Percentiles rank a stretch among this genome's conserved stretches.
Evolutionary conservation across 2,113 vertebrate genomes (phyloP).

Genomic region (Perca schrenkii): DNA sequence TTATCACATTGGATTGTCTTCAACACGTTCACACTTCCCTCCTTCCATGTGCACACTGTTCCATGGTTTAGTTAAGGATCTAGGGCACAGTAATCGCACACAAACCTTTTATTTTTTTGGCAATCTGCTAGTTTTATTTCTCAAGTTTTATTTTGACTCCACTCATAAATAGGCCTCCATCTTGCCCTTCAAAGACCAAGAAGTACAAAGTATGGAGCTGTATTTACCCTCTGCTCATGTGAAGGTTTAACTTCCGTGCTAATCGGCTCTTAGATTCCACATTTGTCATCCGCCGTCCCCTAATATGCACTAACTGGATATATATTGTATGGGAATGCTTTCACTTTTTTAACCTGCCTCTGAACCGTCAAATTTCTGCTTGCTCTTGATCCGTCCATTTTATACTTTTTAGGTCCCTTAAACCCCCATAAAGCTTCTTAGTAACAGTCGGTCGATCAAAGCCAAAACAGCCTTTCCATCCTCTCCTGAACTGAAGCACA

Average conservation of each 20-base stretch:
- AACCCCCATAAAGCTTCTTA: conserved; percentile 87
- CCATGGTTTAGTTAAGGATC: conserved; percentile 21
- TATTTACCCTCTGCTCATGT: conserved; percentile 61
- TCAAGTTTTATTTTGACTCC: conserved; percentile 24
- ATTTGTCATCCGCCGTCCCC: conserved; percentile 71
- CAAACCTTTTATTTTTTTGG: neutral
- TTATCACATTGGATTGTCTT: conserved; percentile 23
- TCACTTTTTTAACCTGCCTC: conserved; percentile 79
- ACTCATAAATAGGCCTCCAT: conserved; percentile 33
- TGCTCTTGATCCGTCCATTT: conserved; percentile 82
- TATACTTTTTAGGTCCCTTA: conserved; percentile 82
- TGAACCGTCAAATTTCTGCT: conserved; percentile 83
- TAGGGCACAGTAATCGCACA: neutral
- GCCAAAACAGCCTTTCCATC: conserved; percentile 77
- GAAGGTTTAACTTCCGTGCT: conserved; percentile 75
- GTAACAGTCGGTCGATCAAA: conserved; percentile 88
- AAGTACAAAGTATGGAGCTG: conserved; percentile 41
- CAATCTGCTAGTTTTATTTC: conserved; percentile 9
- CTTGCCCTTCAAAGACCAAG: conserved; percentile 7
- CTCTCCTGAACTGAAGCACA: conserved; percentile 83
- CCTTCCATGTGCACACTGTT: neutral
- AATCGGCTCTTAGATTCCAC: conserved; percentile 78
- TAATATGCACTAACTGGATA: conserved; percentile 80
- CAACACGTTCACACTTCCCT: conserved; percentile 15
- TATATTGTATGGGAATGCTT: conserved; percentile 76